Evolutionary conservation across 2,797 vertebrate genomes (phyloP), one percentile per base, ranked within the genome.

Genomic region (Gila robusta): DNA sequence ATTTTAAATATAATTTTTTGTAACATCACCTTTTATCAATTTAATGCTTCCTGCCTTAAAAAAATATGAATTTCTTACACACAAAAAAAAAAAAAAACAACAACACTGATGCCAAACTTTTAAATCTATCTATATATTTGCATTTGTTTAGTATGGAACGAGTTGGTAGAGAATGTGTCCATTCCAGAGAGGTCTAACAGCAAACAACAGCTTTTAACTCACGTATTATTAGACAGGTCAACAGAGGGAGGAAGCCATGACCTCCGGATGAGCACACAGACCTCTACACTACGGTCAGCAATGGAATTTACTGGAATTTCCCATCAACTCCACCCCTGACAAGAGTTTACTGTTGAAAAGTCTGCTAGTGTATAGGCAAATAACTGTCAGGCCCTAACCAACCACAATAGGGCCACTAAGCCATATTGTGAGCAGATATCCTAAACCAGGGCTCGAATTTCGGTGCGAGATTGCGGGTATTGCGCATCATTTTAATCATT

Each of bases 221-320:
- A 12, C 37, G 0, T 19, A 28, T 79, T 69, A 49, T 35, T 56
- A 79, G 19, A 23, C 66, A 82, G 11, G 8, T 69, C 67, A 56
- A 59, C 35, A 71, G 83, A 44, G 49, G 35, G 76, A 79, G 64
- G 21, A 67, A 54, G 41, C 69, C 44, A 52, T 5, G 39, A 44
- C 47, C 71, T 9, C 37, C 32, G 35, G 47, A 84, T 56, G 80
- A 71, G 52, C 32, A 3, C 39, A 81, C 26, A 44, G 28, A 76
- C 67, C 67, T 69, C 56, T 28, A 49, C 49, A 35, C 69, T 11
- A 56, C 47, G 82, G 56, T 69, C 85, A 82, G 41, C 54, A 19
- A 81, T 52, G 32, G 67, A 84, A 78, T 32, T 44, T 41, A 16
- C 62, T 37, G 49, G 86, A 90, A 85, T 87, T 85, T 91, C 83